These are phyloP conservation scores for Sus scrofa DNA, from an alignment of 2,113 vertebrate genomes.

Conservation along the genomic window DNA sequence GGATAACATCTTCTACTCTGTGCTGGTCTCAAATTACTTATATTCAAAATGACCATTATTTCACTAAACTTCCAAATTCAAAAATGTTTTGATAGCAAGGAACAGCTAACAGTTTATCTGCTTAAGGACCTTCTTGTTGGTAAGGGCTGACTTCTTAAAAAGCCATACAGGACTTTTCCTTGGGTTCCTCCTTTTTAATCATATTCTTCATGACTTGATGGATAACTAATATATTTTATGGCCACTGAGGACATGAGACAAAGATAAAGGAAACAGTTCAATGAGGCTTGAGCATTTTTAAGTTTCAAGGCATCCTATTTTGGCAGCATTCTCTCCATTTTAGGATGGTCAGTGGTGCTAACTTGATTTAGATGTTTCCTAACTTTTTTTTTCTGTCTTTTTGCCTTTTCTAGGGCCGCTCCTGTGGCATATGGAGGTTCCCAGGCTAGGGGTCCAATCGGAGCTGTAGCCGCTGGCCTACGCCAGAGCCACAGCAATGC, in stretches of 20 bases:
- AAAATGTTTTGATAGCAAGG: background rate
- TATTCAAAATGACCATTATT: background rate
- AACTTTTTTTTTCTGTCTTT: too few relatives aligned
- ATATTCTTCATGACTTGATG: background rate
- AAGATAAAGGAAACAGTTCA: background rate
- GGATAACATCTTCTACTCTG: background rate
- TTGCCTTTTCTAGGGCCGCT: too few relatives aligned
- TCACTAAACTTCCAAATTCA: background rate
- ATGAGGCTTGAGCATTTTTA: background rate
- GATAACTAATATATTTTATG: background rate
- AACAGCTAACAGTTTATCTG: background rate
- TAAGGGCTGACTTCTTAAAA: background rate
- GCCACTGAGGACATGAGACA: background rate
- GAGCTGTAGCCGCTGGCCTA: too few relatives aligned
- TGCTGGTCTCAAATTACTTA: background rate
- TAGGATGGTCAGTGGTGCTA: too few relatives aligned
- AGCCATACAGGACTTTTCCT: background rate
- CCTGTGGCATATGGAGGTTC: too few relatives aligned
- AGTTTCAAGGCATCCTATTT: background rate
- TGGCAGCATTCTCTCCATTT: background rate
- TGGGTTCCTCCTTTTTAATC: background rate
- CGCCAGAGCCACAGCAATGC: too few relatives aligned
- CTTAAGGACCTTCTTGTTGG: background rate
- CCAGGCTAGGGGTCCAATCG: too few relatives aligned
- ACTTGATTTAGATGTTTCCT: too few relatives aligned